Evolutionary conservation across 2,888 invertebrate genomes (phyloP), one percentile per base, ranked within the genome.

Genomic region (Chromoteleia sp.): DNA sequence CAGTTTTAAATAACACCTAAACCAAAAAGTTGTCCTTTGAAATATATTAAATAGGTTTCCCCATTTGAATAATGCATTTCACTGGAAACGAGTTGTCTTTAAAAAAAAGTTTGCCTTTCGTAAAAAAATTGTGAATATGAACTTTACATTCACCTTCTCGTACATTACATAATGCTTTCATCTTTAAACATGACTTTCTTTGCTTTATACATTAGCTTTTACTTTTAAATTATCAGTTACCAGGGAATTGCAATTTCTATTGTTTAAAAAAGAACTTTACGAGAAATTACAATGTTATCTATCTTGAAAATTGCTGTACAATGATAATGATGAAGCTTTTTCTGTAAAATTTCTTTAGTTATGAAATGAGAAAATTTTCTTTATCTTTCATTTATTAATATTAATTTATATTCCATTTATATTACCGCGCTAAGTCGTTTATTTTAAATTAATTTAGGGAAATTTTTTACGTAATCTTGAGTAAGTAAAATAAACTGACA

Each of bases 151-250:
- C 12, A 8, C n/a, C n/a, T 7, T n/a, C 0, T n/a, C n/a, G n/a
- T 56, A 12, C 12, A 56, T 36, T 36, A 56, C 36, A 56, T 54
- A 30, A 56, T 59, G 10, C 59, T 29, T 59, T 41, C 59, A 43
- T 59, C 25, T 59, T 59, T 59, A 59, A 59, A 59, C 59, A 58
- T 41, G 59, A 43, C 29, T 43, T 59, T 14, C 36, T 59, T 43
- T 29, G 29, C 41, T 59, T 59, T 59, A 25, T 43, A 25, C 59
- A 59, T 59, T 59, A 59, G 14, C 43, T 25, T 29, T 14, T 30
- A 59, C 43, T 59, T 29, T 59, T 59, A 43, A 59, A 43, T 59
- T 25, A 59, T 59, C 59, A 36, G 29, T 59, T 43, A 10, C 15
- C 41, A 7, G 8, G 10, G 59, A 43, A 59, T 43, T 43, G 29